Evolutionary conservation across 2,888 invertebrate species (phyloP).

Genomic region (Chrysina gloriosa): DNA sequence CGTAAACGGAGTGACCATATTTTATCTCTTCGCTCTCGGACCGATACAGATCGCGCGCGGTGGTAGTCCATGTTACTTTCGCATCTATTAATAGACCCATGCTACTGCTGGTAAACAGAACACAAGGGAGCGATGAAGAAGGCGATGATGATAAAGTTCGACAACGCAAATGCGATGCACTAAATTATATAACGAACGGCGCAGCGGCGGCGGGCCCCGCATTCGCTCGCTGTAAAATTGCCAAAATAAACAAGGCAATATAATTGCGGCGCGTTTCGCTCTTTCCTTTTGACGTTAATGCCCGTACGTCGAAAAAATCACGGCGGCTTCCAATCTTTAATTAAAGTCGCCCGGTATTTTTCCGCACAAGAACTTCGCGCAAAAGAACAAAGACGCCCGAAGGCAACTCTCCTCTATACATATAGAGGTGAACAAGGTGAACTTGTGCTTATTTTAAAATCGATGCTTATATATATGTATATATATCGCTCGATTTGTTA

Average conservation of each 20-base stretch:
- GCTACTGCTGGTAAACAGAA: neutral
- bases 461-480: too few relatives aligned
- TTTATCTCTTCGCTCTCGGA: neutral
- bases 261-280: neutral
- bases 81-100: neutral
- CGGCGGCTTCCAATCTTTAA: constrained; percentile 19
- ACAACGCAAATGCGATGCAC: neutral
- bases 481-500: too few relatives aligned
- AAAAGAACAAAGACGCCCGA: constrained; percentile 7
- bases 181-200: constrained; percentile 9
- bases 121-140: neutral
- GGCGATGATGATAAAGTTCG: neutral
- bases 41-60: neutral
- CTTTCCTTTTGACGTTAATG: constrained; percentile 3
- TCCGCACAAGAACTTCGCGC: neutral
- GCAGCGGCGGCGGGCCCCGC: neutral
- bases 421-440: constrained; percentile 7
- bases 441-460: constrained; percentile 8
- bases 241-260: constrained; percentile 20
- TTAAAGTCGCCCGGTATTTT: constrained; percentile 25
- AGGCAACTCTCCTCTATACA: neutral
- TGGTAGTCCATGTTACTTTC: neutral
- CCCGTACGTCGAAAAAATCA: neutral
- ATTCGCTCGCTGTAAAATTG: constrained; percentile 3
- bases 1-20: neutral